A percentile compares a stretch with the other conserved stretches of the same genome.
Evolutionary conservation across 2,113 vertebrate species (phyloP).

Genomic region (Malurus elegans): DNA sequence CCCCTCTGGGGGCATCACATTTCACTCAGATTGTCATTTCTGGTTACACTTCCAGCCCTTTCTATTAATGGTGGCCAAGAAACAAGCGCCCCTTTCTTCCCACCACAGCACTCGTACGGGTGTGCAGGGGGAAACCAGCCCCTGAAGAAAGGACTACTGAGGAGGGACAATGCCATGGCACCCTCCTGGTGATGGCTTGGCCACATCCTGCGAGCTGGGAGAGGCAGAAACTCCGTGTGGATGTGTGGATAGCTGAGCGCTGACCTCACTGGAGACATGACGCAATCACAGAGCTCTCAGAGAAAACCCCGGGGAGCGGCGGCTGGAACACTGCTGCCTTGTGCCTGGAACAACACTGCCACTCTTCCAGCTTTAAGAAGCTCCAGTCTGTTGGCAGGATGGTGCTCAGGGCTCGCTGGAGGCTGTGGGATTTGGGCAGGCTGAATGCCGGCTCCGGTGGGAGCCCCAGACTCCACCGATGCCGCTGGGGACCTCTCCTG

Average conservation of each 20-base stretch:
- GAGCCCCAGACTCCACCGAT: not conserved
- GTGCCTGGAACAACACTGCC: conserved; percentile 59
- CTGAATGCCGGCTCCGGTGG: rapidly evolving
- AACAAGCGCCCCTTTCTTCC: conserved; percentile 50
- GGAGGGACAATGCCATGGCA: not conserved
- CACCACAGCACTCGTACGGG: not conserved
- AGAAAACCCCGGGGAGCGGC: not conserved
- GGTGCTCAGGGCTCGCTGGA: not conserved
- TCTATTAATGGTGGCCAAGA: not conserved
- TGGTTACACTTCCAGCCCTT: conserved; percentile 34
- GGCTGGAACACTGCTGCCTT: conserved; percentile 62
- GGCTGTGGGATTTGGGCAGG: not conserved
- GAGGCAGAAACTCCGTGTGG: not conserved
- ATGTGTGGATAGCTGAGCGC: not conserved
- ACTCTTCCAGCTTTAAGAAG: conserved; percentile 34
- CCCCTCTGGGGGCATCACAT: conserved; percentile 14
- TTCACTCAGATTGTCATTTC: conserved; percentile 52
- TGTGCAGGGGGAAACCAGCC: not conserved
- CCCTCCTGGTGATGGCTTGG: conserved; percentile 10
- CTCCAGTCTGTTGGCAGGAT: not conserved
- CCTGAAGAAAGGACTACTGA: conserved; percentile 5
- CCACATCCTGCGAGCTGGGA: not conserved
- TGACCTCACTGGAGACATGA: conserved; percentile 72
- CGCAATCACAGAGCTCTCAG: not conserved
- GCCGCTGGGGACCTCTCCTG: not conserved